phyloP scores from a whole-genome alignment of 2,888 invertebrate species.

The Hyalella azteca region DNA sequence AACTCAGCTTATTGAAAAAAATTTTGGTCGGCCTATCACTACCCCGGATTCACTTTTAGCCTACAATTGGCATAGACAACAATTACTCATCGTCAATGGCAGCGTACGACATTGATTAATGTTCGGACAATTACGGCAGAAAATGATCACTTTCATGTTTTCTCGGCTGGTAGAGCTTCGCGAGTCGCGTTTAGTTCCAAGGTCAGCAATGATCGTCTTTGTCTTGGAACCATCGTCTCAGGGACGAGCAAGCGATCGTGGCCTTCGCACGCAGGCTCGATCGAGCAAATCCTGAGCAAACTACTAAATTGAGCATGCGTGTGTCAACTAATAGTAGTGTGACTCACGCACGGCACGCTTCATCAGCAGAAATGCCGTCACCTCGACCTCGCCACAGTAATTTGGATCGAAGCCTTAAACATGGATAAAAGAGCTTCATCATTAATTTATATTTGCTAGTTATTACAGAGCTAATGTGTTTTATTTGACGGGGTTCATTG shows the following conservation, averaged over 20 bases:
- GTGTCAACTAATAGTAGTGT: background rate
- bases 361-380: too few species aligned
- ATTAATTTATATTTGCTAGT: too few species aligned
- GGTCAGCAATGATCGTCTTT: conserved; percentile 28
- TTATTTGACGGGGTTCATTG: background rate
- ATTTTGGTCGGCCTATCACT: too few species aligned
- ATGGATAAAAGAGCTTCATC: too few species aligned
- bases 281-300: background rate
- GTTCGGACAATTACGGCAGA: background rate
- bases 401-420: too few species aligned
- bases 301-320: background rate
- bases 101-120: background rate
- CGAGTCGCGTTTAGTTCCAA: background rate
- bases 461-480: too few species aligned
- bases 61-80: too few species aligned
- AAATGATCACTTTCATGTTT: conserved; percentile 15
- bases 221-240: conserved; percentile 24
- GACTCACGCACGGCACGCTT: background rate
- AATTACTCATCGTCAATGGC: too few species aligned
- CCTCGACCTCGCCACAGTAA: too few species aligned
- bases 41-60: too few species aligned
- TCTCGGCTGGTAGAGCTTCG: conserved; percentile 4
- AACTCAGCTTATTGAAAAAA: too few species aligned
- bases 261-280: conserved; percentile 8
- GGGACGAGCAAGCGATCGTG: background rate